These are phyloP conservation scores for Stichodactyla mertensii DNA, from an alignment of 64 coral and sea anemone species.

Conservation along the genomic window DNA sequence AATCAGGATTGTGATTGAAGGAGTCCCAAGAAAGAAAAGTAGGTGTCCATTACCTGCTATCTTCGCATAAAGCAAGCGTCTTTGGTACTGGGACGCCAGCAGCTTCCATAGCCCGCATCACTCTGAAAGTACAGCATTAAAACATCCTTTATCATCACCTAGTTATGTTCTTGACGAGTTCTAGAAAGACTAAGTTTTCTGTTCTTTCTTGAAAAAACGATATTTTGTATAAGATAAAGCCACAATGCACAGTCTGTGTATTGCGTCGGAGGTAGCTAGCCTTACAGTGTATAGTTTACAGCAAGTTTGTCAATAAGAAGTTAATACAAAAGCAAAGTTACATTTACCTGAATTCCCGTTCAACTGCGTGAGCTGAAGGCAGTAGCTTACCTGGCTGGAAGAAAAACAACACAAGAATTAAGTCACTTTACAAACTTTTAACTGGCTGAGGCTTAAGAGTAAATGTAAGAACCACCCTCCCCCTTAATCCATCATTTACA, in stretches of 20 bases:
- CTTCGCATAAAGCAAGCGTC: slow-evolving; percentile 77
- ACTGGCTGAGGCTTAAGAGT: background rate
- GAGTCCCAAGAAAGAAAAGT: too few relatives aligned
- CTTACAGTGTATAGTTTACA: too few relatives aligned
- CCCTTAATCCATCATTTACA: background rate
- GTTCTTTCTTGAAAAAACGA: too few relatives aligned
- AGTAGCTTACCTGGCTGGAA: slow-evolving; percentile 87
- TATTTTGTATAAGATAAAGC: too few relatives aligned
- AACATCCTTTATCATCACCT: background rate
- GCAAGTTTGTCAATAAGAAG: background rate
- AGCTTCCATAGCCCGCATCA: slow-evolving; percentile 77
- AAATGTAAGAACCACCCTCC: background rate
- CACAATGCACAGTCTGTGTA: too few relatives aligned
- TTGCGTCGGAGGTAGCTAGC: too few relatives aligned
- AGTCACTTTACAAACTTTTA: background rate
- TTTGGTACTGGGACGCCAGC: slow-evolving; percentile 92
- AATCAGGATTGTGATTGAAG: too few relatives aligned
- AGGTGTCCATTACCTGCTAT: slow-evolving; percentile 54
- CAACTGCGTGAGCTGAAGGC: slow-evolving; percentile 95
- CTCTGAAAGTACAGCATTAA: slow-evolving; percentile 16
- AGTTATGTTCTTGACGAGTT: too few relatives aligned
- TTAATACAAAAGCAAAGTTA: background rate
- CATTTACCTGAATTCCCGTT: slow-evolving; percentile 75
- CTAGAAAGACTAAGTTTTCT: too few relatives aligned
- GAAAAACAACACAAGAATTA: background rate